These are phyloP conservation scores for Athene noctua DNA, from an alignment of 2,113 vertebrate species.

Conservation along the genomic window DNA sequence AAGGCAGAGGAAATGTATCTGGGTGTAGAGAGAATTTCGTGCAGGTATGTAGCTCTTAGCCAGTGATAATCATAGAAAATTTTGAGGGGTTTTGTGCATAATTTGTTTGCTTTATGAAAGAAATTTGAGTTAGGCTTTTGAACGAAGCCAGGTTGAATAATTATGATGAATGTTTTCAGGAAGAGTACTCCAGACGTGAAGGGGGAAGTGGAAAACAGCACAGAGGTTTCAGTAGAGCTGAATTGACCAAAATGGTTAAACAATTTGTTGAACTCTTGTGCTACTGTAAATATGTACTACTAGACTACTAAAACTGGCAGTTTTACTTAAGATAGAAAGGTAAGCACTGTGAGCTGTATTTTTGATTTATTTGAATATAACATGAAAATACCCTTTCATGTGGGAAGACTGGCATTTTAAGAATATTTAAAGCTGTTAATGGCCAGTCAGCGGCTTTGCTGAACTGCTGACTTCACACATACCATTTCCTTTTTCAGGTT, in stretches of 20 bases:
- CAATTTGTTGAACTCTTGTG: neutral
- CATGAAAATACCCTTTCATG: conserved; percentile 44
- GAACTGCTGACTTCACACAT: conserved; percentile 68
- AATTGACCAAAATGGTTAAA: conserved; percentile 10
- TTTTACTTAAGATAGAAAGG: neutral
- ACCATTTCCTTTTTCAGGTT: conserved; percentile 66
- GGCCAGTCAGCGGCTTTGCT: conserved; percentile 28
- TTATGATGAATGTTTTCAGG: conserved; percentile 35
- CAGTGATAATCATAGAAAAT: neutral
- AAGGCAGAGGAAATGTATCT: neutral
- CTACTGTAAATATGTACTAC: neutral
- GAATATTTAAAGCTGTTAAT: conserved; percentile 59
- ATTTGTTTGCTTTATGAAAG: neutral
- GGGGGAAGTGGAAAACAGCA: neutral
- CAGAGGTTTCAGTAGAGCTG: neutral
- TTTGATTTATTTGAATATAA: conserved; percentile 17
- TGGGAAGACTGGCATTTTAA: conserved; percentile 46
- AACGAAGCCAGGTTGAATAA: conserved; percentile 1
- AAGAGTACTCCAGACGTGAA: neutral
- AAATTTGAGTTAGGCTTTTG: neutral
- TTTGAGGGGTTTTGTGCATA: neutral
- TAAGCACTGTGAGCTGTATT: neutral
- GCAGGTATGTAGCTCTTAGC: neutral
- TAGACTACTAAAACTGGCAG: neutral
- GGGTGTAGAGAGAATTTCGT: neutral